These are phyloP conservation scores for Anoura caudifer DNA, from an alignment of 2,113 vertebrate genomes.

Conservation along the genomic window DNA sequence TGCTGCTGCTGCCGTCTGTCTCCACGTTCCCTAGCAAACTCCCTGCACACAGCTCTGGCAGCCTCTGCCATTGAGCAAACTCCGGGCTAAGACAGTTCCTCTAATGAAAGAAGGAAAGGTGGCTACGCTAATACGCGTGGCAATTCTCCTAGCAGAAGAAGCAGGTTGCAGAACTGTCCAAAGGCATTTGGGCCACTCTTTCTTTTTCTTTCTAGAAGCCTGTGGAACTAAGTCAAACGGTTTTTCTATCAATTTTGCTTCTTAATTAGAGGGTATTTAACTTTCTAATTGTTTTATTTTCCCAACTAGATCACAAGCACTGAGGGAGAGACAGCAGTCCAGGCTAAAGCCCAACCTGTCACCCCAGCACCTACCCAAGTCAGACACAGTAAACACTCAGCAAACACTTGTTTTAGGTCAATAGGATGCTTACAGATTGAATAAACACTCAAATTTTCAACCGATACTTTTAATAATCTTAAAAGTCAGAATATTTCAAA, in stretches of 20 bases:
- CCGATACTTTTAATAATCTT: neutral
- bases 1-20: neutral
- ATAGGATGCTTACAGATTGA: neutral
- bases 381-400: neutral
- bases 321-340: neutral
- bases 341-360: neutral
- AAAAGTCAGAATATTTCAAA: neutral
- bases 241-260: neutral
- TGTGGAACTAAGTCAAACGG: neutral
- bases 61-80: neutral
- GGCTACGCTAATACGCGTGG: fast-evolving
- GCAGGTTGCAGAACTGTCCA: neutral
- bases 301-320: neutral
- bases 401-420: neutral
- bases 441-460: neutral
- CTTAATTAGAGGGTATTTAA: neutral
- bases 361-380: neutral
- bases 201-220: neutral
- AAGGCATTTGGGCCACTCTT: neutral
- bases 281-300: neutral
- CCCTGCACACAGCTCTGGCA: neutral
- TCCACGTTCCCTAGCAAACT: neutral
- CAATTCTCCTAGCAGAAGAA: neutral
- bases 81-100: neutral
- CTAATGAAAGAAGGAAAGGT: neutral